Conservation (phyloP, 2,888 invertebrate species). For the Lasioglossum morio region DNA sequence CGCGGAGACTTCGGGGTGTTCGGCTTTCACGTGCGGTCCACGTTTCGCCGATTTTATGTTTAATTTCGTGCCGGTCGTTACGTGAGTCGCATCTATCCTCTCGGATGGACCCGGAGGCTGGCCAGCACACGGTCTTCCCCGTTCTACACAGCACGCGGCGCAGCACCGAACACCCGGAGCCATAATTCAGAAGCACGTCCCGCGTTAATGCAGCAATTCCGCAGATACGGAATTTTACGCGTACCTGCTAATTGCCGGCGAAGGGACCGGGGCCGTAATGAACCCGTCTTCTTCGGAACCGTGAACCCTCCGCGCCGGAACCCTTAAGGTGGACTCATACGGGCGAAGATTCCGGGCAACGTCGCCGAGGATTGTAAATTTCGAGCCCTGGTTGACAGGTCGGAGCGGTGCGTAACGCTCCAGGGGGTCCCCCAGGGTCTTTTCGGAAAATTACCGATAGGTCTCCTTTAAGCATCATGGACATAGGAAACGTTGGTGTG, state of each 20-base stretch:
- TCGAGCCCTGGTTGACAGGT: too few species aligned
- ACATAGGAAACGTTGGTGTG: too few species aligned
- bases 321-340: too few species aligned
- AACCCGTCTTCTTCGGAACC: conserved; percentile 5
- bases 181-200: conserved; percentile 68
- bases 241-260: conserved; percentile 65
- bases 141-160: conserved; percentile 7
- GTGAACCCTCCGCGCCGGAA: background rate
- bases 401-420: too few species aligned
- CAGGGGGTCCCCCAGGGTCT: too few species aligned
- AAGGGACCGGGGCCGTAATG: conserved; percentile 20
- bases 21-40: conserved; percentile 45
- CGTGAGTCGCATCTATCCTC: conserved; percentile 58
- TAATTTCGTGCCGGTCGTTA: conserved; percentile 62
- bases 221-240: conserved; percentile 68
- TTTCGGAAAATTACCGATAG: too few species aligned
- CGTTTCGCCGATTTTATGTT: conserved; percentile 65
- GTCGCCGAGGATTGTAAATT: too few species aligned
- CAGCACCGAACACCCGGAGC: conserved; percentile 33
- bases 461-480: too few species aligned
- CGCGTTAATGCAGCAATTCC: conserved; percentile 71
- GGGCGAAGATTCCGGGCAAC: too few species aligned
- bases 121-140: conserved; percentile 35
- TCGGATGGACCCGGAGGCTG: background rate
- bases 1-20: background rate